Base-by-base conservation (phyloP, 2,888 invertebrate species). In the Spodoptera exigua region DNA sequence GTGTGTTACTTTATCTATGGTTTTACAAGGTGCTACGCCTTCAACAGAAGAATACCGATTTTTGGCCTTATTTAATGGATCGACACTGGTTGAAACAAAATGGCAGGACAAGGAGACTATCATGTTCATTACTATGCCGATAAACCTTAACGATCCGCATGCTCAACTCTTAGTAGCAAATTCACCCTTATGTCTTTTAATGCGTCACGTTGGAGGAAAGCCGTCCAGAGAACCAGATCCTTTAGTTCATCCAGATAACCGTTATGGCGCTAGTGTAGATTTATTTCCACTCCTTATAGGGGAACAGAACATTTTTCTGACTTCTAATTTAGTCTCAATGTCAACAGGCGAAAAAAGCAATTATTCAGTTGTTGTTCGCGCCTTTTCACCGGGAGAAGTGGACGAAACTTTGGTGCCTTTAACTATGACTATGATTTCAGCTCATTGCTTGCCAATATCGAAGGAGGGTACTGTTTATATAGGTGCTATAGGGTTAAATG, bases 391-490 rank as follows among this genome's bases (percentile, higher is more conserved):
- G 16, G 86, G 82, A 9, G 64, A 70, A 54, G 49, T 65, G 21
- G 80, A 85, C 13, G 76, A 63, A 14, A 34, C 14, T 34, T 77
- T 74, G 60, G 67, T 83, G 51, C 89, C 92, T 13, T 51, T 94
- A 21, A 67, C 80, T 32, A 59, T 94, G 1, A 92, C 93, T 4
- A 82, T 93, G 85, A 70, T 92, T 35, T 91, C 92, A 36, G 91
- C 84, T 0, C 87, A 92, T 74, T 94, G 94, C 69, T 74, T 93
- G 39, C 93, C 94, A 39, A 14, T 9, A 44, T 64, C 79, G 12
- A 90, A 75, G 80, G 93, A 93, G 0, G 92, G 89, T 13, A 92
- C 91, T 1, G 84, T 84, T 52, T 92, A 88, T 68, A 40, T 90
- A 21, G 83, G 84, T 69, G 92, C 91, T 7, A 73, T 93, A 47